Percentiles rank a stretch among this genome's conserved stretches.
phyloP scores from a whole-genome alignment of 92 coral and sea anemone genomes.

The Bergia sp. region DNA sequence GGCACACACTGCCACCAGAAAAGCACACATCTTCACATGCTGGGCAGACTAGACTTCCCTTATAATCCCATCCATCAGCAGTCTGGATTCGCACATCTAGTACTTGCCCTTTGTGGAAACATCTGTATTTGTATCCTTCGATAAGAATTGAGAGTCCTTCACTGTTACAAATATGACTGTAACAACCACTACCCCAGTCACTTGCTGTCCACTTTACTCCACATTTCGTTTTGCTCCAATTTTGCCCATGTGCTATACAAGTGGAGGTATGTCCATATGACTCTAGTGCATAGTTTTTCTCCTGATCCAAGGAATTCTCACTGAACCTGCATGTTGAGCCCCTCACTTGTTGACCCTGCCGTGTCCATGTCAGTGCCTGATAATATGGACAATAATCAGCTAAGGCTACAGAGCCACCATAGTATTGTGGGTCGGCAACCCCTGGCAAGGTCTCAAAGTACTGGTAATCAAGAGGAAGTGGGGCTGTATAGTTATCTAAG shows the following conservation, averaged over 20 bases:
- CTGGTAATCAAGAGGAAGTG: conserved; percentile 79
- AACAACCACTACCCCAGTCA: conserved; percentile 98
- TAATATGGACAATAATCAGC: conserved; percentile 93
- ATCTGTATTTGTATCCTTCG: conserved; percentile 69
- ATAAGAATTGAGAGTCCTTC: conserved; percentile 74
- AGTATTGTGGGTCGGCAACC: conserved; percentile 48
- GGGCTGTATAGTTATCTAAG: conserved; percentile 59
- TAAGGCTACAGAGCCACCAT: conserved; percentile 84
- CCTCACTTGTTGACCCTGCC: conserved; percentile 61
- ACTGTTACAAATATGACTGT: conserved; percentile 63
- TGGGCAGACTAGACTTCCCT: conserved; percentile 83
- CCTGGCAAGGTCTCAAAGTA: conserved; percentile 79
- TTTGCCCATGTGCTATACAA: conserved; percentile 77
- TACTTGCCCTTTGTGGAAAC: conserved; percentile 77
- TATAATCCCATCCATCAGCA: conserved; percentile 55
- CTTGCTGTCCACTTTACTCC: conserved; percentile 68
- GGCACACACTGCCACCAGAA: conserved; percentile 58
- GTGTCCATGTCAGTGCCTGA: conserved; percentile 88
- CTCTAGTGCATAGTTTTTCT: conserved; percentile 80
- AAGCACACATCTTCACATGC: conserved; percentile 78
- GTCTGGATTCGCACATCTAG: conserved; percentile 62
- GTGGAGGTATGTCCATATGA: conserved; percentile 60
- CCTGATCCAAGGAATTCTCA: conserved; percentile 53
- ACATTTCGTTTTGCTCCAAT: conserved; percentile 78
- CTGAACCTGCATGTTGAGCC: conserved; percentile 74